These are phyloP conservation scores for Drosophila burlai DNA, from an alignment of 1,140 invertebrate genomes.

Conservation along the genomic window DNA sequence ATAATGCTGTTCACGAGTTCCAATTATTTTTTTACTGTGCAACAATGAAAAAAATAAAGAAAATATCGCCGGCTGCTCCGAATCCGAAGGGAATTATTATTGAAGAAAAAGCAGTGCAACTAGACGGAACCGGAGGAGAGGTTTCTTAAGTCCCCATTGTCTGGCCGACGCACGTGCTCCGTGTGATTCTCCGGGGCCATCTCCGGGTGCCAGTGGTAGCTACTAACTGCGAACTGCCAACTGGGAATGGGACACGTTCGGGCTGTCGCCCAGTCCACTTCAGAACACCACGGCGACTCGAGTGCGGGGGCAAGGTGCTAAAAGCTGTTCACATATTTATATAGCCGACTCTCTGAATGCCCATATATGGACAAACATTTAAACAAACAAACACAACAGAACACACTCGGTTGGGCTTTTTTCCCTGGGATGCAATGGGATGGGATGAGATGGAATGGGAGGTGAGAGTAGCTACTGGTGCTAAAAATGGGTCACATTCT, in stretches of 20 bases:
- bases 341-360: constrained; percentile 63
- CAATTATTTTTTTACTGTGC: constrained; percentile 7
- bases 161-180: constrained; percentile 50
- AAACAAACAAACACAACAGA: constrained; percentile 53
- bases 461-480: constrained; percentile 45
- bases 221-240: constrained; percentile 1
- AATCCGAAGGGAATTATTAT: constrained; percentile 54
- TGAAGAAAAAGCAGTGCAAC: constrained; percentile 24
- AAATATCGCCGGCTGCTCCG: constrained; percentile 31
- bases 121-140: constrained; percentile 18
- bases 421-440: background rate
- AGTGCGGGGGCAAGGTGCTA: constrained; percentile 69
- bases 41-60: constrained; percentile 18
- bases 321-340: constrained; percentile 82
- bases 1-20: background rate
- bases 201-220: constrained; percentile 15
- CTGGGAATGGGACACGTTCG: constrained; percentile 34
- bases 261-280: constrained; percentile 39
- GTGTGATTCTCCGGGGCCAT: constrained; percentile 27
- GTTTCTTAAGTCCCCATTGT: constrained; percentile 29
- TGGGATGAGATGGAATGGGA: constrained; percentile 7
- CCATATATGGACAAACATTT: constrained; percentile 81
- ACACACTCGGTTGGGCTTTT: constrained; percentile 18
- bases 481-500: constrained; percentile 78
- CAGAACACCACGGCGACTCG: constrained; percentile 39